Evolutionary conservation across 1,140 invertebrate species (phyloP).

Genomic region (Drosophila pallidifrons): DNA sequence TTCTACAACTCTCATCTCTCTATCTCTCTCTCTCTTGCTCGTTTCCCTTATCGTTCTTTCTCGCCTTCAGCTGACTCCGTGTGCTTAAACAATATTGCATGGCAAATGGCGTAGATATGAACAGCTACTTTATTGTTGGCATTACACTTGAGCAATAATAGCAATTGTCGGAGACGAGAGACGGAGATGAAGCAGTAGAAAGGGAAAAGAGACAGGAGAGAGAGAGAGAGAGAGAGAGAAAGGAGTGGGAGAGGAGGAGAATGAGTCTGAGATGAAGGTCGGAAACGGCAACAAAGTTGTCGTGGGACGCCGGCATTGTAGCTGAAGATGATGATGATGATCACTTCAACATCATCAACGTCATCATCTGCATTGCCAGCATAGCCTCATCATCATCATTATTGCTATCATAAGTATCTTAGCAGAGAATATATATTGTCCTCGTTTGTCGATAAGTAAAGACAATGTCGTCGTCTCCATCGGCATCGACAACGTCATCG

Average conservation of each 20-base stretch:
- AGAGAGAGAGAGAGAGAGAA: no score
- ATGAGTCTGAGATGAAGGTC: conserved; percentile 2
- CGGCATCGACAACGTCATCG: background rate
- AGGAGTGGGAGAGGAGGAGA: no score
- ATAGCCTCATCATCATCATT: conserved; percentile 17
- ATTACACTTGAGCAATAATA: conserved; percentile 63
- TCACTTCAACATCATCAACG: conserved; percentile 6
- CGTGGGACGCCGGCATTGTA: conserved; percentile 8
- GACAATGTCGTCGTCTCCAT: conserved; percentile 23
- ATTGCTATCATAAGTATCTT: conserved; percentile 24
- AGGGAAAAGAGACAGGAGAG: no score
- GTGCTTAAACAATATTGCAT: conserved; percentile 61
- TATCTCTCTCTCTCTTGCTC: background rate
- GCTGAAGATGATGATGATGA: conserved; percentile 21
- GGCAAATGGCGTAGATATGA: conserved; percentile 63
- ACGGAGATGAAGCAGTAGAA: background rate
- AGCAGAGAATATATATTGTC: conserved; percentile 33
- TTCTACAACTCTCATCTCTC: conserved; percentile 5
- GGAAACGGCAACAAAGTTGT: conserved; percentile 12
- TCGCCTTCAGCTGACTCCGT: conserved; percentile 11
- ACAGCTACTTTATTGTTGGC: conserved; percentile 63
- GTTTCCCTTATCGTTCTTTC: background rate
- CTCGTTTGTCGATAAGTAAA: conserved; percentile 49
- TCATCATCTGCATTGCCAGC: conserved; percentile 5
- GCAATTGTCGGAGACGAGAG: conserved; percentile 49